A percentile compares a stretch with the other conserved stretches of the same genome.
phyloP scores from a whole-genome alignment of 2,888 invertebrate species.

The Epirrhoe tristata region DNA sequence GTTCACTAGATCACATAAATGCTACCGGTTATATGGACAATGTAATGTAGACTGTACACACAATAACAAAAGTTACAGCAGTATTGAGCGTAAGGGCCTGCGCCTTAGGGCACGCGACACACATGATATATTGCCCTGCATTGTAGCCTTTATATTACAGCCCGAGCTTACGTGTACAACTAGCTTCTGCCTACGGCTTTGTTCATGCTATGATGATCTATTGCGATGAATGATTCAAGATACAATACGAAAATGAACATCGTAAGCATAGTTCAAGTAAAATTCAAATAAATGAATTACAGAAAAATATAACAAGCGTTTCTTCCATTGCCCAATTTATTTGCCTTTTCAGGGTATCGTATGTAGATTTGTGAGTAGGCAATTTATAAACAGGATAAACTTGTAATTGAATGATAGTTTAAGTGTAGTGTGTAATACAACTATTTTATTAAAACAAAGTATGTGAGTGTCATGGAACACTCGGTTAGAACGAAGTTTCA shows the following conservation, averaged over 20 bases:
- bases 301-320: too few species aligned
- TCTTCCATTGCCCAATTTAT: too few species aligned
- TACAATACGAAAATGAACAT: background rate
- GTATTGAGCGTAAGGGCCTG: slow-evolving; percentile 38
- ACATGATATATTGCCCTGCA: slow-evolving; percentile 42
- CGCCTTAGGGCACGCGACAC: slow-evolving; percentile 39
- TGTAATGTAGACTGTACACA: slow-evolving; percentile 36
- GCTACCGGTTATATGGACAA: slow-evolving; percentile 21
- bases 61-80: slow-evolving; percentile 41
- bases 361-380: too few species aligned
- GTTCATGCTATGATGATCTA: background rate
- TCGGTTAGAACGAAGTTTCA: too few species aligned
- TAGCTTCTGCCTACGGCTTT: background rate
- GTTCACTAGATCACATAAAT: slow-evolving; percentile 18
- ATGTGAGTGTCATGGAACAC: too few species aligned
- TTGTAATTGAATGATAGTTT: too few species aligned
- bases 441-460: too few species aligned
- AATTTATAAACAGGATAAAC: too few species aligned
- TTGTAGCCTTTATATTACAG: slow-evolving; percentile 16
- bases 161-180: background rate
- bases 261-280: too few species aligned
- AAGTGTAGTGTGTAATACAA: too few species aligned
- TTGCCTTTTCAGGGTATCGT: too few species aligned
- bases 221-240: background rate
- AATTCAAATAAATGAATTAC: too few species aligned